Base-by-base conservation (phyloP, 2,113 vertebrate species). In the Benitochromis conjunctus region DNA sequence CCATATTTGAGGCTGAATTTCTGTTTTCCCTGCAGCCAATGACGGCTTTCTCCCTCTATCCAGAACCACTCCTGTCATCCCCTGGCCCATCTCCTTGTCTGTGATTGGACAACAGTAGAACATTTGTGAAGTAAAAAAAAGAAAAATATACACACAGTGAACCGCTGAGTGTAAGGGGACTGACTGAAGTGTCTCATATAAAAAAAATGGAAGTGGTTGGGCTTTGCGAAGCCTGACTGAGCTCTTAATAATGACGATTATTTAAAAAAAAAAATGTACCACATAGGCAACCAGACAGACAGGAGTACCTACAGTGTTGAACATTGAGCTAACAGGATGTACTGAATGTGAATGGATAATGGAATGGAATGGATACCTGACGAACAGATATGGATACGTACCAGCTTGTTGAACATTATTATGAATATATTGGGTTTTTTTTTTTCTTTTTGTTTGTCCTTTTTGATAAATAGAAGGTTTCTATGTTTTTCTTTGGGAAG, bases 401-500 rank as follows among this genome's bases (percentile, higher is more conserved):
- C 92, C 81, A 85, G 85, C 81, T 69, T 76, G 79, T 31, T 89
- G 51, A 90, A 83, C 46, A 66, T 82, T 85, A 58, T 76, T 82
- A 84, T 89, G 62, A 41, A 46, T 54, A 78, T 86, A 13, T 76
- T 76, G 46, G 5, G 1, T 0, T 0, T 1, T 1, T 71, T 71
- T 26, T 69, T 85, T 16, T 46, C 18, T 74, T 85, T 90, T 88
- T 77, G 29, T 92, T 92, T 84, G 36, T 81, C 66, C 29, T 80
- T 92, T 94, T 92, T 86, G 46, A 90, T 92, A 87, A 87, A 89
- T 89, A 91, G 64, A 89, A 74, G 57, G 62, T 90, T 85, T 89
- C 66, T 62, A 62, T 41, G 46, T 66, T 91, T 91, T 79, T 89
- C 36, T 48, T 79, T 87, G 58, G 87, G 77, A 86, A 87, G 11